A percentile compares a stretch with the other conserved stretches of the same genome.
phyloP scores from a whole-genome alignment of 2,113 vertebrate species.

The Phycodurus eques region DNA sequence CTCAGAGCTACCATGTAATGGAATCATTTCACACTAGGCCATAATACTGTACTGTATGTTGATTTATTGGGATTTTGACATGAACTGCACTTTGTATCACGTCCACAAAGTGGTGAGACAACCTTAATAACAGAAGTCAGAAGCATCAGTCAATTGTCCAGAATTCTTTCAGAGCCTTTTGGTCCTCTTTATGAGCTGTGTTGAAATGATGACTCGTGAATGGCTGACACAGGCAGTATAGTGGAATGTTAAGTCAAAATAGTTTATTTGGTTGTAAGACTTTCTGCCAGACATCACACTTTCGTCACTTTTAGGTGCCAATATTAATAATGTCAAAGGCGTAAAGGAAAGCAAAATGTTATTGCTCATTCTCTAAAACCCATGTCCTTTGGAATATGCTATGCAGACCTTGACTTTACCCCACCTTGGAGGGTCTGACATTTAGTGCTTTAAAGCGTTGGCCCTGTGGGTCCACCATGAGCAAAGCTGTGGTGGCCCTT shows the following conservation, averaged over 20 bases:
- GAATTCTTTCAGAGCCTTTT: constrained; percentile 2
- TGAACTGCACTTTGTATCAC: not conserved
- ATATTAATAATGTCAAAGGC: constrained; percentile 7
- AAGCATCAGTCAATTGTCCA: not conserved
- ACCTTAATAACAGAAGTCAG: constrained; percentile 26
- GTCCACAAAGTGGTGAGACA: constrained; percentile 58
- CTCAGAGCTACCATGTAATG: not conserved
- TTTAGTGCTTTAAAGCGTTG: no score
- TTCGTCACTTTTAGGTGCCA: not conserved
- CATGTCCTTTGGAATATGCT: not conserved
- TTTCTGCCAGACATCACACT: constrained; percentile 9
- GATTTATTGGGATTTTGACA: constrained; percentile 10
- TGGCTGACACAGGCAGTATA: constrained; percentile 4
- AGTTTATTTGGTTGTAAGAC: constrained; percentile 17
- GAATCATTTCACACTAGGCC: constrained; percentile 5
- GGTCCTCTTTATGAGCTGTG: constrained; percentile 12
- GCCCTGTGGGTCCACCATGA: no score
- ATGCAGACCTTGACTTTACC: not conserved
- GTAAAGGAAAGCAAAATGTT: constrained; percentile 17
- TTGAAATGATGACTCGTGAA: constrained; percentile 28
- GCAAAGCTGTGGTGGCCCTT: no score
- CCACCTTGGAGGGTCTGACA: not conserved
- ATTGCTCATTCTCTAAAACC: constrained; percentile 5
- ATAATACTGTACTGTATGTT: not conserved
- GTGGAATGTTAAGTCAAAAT: constrained; percentile 20